Evolutionary conservation across 2,888 invertebrate genomes (phyloP).

Genomic region (Melanchra persicariae): DNA sequence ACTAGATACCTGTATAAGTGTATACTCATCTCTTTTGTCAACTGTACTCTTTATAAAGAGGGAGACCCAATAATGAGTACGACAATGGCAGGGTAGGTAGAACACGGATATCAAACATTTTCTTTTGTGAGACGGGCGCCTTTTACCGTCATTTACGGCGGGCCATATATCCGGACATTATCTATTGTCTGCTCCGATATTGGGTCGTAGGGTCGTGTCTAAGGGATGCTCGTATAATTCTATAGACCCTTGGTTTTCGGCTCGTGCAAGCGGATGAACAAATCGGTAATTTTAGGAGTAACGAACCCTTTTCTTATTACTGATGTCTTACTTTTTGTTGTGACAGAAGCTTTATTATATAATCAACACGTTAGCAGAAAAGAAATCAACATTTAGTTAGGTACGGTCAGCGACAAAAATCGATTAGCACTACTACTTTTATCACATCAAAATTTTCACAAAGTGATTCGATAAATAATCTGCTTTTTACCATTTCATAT

Average conservation of each 20-base stretch:
- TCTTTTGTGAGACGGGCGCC: slow-evolving; percentile 17
- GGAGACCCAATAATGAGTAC: neutral
- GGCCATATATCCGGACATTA: slow-evolving; percentile 33
- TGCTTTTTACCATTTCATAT: too few relatives aligned
- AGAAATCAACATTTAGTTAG: too few relatives aligned
- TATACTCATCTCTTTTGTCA: neutral
- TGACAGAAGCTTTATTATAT: too few relatives aligned
- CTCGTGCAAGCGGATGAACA: slow-evolving; percentile 10
- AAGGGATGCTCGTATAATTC: slow-evolving; percentile 26
- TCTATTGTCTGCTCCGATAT: slow-evolving; percentile 31
- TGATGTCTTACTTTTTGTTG: neutral
- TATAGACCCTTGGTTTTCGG: slow-evolving; percentile 10
- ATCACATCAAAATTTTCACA: too few relatives aligned
- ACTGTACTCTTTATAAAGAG: slow-evolving; percentile 12
- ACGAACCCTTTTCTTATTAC: slow-evolving; percentile 2
- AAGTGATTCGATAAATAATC: too few relatives aligned
- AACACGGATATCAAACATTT: slow-evolving; percentile 24
- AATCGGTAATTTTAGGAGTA: slow-evolving; percentile 30
- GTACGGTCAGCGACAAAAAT: too few relatives aligned
- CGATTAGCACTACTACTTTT: too few relatives aligned
- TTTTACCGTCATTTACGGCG: slow-evolving; percentile 43
- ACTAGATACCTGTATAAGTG: neutral
- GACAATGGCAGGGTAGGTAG: neutral
- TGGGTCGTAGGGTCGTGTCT: slow-evolving; percentile 13
- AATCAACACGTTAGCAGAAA: too few relatives aligned